Base-by-base conservation (phyloP, 1,140 invertebrate genomes). In the Leptinotarsa texana region DNA sequence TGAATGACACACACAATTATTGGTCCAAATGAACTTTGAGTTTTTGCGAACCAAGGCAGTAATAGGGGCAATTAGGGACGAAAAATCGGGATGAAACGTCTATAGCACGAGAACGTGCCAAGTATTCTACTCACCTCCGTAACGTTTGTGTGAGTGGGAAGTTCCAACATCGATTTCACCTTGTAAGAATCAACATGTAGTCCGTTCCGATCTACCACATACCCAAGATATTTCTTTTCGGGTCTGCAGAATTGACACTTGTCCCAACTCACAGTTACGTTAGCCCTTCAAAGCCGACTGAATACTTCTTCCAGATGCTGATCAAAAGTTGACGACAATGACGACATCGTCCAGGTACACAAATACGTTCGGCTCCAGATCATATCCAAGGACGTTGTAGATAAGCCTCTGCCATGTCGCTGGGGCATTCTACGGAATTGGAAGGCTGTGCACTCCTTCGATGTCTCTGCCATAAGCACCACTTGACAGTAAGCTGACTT, bases 21-120 rank as follows among this genome's bases (percentile, higher is more conserved):
- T 8, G 0, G 42, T 13, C 49, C 63, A 74, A 3, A 74, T n/a
- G 61, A 68, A 74, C 3, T 67, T 51, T 49, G 66, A n/a, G 1
- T 66, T 70, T 33, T 76, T 76, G 18, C 74, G 67, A 15, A 62
- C 75, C 1, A 88, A 74, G 42, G 77, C 24, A 74, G 84, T 79
- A 3, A 88, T 72, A 17, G 86, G 86, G 1, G 76, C 81, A 8
- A 82, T 80, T 1, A 85, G n/a, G 6, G 77, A 75, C 4, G 83
- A 76, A 74, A 74, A 24, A 21, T 69, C 49, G 79, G 80, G 11
- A 87, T 82, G 62, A 86, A 86, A 3, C 82, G 63, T 22, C 84
- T 74, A 72, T 87, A 87, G 78, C 84, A 88, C 1, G 74, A 77
- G 0, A 77, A 71, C n/a, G 81, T 75, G 4, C 82, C 82, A 2